Base-by-base conservation (phyloP, 2,888 invertebrate genomes). In the Eupithecia insigniata region DNA sequence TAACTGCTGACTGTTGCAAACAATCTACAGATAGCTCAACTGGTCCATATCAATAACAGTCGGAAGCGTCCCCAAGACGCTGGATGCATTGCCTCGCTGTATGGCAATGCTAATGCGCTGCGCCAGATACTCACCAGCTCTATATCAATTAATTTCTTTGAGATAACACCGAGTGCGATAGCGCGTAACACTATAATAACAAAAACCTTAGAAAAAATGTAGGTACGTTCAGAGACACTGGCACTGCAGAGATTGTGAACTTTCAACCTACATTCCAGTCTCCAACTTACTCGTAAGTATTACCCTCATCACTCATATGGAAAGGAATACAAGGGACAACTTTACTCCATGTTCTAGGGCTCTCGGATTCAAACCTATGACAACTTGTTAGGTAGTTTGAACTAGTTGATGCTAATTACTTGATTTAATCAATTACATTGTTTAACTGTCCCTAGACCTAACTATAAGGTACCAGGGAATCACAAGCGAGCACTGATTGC, bases 371-470 rank as follows among this genome's bases (percentile, higher is more conserved):
- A 66, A 70, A 66, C 61, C 66, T 34, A 51, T 32, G 43, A 30
- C 46, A 66, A 66, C 70, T 70, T 66, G 60, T 61, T 34, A 18
- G 62, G 43, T 34, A 66, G 36, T 70, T 70, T 60, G 60, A 60
- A 61, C 46, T 34, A 61, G 61, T 66, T 60, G 22, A 64, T 51
- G 36, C 46, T 70, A 60, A 70, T 70, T 70, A 36, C 70, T 26
- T 64, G 64, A 64, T 61, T 43, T 43, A 55, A 61, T 34, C 43
- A 64, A 69, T 62, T 69, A 39, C 61, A 62, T 32, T 32, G 51
- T 61, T 12, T 61, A 32, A 61, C n/a, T 34, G n/a, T n/a, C 32
- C 32, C n/a, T 12, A 62, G 34, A 32, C 34, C 61, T 5, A 34
- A 34, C n/a, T 30, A n/a, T 34, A 34, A 55, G 22, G 34, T 62